Conservation (phyloP, 2,797 vertebrate genomes). For the Aselliscus stoliczkanus region DNA sequence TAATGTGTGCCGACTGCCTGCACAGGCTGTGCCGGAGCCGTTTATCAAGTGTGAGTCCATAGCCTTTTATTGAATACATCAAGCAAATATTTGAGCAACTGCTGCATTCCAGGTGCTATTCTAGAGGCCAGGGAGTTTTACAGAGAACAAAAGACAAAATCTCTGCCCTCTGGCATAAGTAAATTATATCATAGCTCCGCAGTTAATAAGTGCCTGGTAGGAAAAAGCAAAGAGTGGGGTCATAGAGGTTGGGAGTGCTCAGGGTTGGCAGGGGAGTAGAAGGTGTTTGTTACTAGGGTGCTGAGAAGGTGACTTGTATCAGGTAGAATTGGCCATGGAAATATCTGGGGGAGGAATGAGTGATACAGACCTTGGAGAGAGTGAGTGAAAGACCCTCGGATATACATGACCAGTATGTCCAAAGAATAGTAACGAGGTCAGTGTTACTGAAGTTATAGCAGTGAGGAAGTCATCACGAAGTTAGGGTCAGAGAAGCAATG, state of each 20-base stretch:
- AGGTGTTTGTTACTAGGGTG: not conserved
- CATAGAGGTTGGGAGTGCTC: not conserved
- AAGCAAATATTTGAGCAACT: slow-evolving; percentile 27
- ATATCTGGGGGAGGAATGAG: not conserved
- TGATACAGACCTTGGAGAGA: not conserved
- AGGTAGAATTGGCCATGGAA: not conserved
- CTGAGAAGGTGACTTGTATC: not conserved
- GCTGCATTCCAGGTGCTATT: not conserved
- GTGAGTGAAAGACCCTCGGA: not conserved
- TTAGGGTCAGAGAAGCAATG: not conserved
- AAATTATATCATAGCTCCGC: not conserved
- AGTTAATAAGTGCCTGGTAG: not conserved
- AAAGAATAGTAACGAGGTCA: not conserved
- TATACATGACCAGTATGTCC: not conserved
- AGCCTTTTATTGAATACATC: not conserved
- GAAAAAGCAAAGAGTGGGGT: not conserved
- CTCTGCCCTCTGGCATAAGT: not conserved
- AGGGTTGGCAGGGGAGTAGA: accelerated
- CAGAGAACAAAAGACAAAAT: not conserved
- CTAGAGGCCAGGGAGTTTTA: not conserved
- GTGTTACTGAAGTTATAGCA: not conserved
- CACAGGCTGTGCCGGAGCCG: not conserved
- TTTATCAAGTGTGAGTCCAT: not conserved
- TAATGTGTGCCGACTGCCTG: not conserved
- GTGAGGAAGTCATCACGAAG: not conserved